Percentiles rank a stretch among this genome's conserved stretches.
Conservation (phyloP, 1,140 invertebrate species). For the Rhagoletis zephyria region DNA sequence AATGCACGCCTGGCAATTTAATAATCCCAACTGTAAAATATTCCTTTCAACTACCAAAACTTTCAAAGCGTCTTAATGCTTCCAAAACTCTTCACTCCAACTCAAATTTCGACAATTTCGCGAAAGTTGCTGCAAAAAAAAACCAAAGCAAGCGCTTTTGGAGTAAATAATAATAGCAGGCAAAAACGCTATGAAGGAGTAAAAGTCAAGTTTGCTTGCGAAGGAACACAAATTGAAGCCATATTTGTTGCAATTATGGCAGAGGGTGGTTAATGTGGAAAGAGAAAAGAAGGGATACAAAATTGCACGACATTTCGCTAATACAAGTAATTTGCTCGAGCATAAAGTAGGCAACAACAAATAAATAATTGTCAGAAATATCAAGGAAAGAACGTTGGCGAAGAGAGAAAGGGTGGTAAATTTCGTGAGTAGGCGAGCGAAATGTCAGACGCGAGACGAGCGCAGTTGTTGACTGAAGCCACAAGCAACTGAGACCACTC, state of each 20-base stretch:
- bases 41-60: slow-evolving; percentile 15
- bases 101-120: slow-evolving; percentile 18
- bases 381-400: background rate
- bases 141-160: background rate
- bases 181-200: background rate
- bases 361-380: background rate
- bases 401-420: background rate
- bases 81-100: background rate
- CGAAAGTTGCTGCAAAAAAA: background rate
- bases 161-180: background rate
- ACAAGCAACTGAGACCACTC: background rate
- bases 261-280: background rate
- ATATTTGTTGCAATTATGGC: background rate
- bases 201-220: background rate
- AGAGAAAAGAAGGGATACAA: background rate
- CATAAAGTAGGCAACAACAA: slow-evolving; percentile 2
- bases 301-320: background rate
- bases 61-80: slow-evolving; percentile 1
- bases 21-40: background rate
- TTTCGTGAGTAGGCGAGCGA: background rate
- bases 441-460: background rate
- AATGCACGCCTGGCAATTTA: background rate
- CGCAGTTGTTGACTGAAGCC: background rate
- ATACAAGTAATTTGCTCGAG: slow-evolving; percentile 13
- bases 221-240: background rate